Percentiles rank a stretch among this genome's conserved stretches.
Evolutionary conservation across 2,888 invertebrate species (phyloP).

Genomic region (Cheilosia scutellata): DNA sequence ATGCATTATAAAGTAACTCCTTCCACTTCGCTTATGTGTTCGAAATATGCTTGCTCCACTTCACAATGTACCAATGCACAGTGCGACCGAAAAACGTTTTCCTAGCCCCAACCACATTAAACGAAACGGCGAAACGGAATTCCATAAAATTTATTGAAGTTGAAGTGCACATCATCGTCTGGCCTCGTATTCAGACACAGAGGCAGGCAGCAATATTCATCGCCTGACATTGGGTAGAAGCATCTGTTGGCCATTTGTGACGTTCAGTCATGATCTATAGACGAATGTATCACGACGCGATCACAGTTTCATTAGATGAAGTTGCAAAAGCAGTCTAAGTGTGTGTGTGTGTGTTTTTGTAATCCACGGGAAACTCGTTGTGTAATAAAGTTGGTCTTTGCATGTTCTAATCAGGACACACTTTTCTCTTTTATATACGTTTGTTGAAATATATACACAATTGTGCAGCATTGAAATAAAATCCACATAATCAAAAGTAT

Average conservation of each 20-base stretch:
- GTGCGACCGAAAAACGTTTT: constrained; percentile 3
- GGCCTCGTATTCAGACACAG: constrained; percentile 34
- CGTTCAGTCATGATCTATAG: constrained; percentile 68
- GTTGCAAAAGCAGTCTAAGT: constrained; percentile 1
- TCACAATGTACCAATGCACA: not conserved
- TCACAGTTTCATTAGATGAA: constrained; percentile 27
- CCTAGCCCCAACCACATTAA: constrained; percentile 39
- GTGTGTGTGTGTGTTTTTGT: not conserved
- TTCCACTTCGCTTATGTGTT: not conserved
- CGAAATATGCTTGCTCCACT: not conserved
- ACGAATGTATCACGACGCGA: constrained; percentile 61
- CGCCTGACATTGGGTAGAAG: constrained; percentile 43
- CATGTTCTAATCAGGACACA: constrained; percentile 55
- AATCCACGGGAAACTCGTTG: constrained; percentile 25
- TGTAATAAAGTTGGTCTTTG: constrained; percentile 6
- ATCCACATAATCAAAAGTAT: not conserved
- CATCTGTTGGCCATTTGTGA: constrained; percentile 66
- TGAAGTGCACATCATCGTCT: constrained; percentile 50
- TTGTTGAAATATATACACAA: not conserved
- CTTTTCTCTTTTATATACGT: constrained; percentile 34
- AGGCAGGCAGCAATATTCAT: constrained; percentile 25
- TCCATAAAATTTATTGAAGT: constrained; percentile 59
- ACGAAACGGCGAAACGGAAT: constrained; percentile 27
- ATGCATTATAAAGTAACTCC: no score
- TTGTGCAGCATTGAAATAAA: not conserved